phyloP scores from a whole-genome alignment of 2,888 invertebrate genomes.

The Brachyopa scutellaris region DNA sequence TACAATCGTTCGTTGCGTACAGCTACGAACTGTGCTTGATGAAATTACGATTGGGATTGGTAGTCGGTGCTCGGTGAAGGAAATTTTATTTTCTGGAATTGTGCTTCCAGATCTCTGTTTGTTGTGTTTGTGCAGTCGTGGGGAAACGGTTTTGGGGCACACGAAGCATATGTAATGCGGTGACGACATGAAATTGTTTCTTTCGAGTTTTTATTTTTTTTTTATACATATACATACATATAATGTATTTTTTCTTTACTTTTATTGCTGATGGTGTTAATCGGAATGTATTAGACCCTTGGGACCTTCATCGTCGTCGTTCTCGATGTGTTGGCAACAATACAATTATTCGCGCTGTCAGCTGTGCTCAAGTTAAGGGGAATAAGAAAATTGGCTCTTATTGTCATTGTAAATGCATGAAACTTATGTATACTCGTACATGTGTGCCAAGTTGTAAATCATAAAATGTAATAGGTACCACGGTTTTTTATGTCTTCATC shows the following conservation, averaged over 20 bases:
- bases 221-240: too few species aligned
- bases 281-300: constrained; percentile 35
- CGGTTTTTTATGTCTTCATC: background rate
- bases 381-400: constrained; percentile 19
- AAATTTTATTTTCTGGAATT: constrained; percentile 36
- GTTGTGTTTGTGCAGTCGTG: background rate
- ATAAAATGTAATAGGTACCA: constrained; percentile 15
- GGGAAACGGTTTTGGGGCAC: background rate
- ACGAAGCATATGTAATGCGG: constrained; percentile 13
- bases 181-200: constrained; percentile 44
- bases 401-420: constrained; percentile 4
- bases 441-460: constrained; percentile 5
- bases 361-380: constrained; percentile 24
- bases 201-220: background rate
- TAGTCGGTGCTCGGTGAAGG: background rate
- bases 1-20: too few species aligned
- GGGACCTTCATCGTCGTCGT: background rate
- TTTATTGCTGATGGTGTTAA: constrained; percentile 40
- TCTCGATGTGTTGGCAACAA: constrained; percentile 11
- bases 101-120: constrained; percentile 29
- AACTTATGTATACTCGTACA: too few species aligned
- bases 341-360: constrained; percentile 34
- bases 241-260: too few species aligned
- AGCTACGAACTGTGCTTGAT: too few species aligned
- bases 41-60: constrained; percentile 32